A percentile compares a stretch with the other conserved stretches of the same genome.
phyloP scores from a whole-genome alignment of 2,797 vertebrate genomes.

The Takifugu ocellatus region DNA sequence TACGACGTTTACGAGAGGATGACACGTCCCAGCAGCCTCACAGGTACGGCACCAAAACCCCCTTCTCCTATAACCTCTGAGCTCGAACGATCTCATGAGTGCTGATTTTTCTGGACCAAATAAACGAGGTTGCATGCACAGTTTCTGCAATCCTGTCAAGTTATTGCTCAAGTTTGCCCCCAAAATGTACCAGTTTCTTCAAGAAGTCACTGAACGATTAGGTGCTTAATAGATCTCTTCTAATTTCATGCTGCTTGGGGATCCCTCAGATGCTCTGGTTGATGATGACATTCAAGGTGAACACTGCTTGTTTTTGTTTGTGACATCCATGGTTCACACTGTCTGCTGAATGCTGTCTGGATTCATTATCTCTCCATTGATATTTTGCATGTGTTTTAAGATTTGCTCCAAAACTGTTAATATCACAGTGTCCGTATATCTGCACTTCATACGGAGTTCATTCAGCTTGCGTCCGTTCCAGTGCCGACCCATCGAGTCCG shows the following conservation, averaged over 20 bases:
- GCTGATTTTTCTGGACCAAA: too few species aligned
- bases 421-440: neutral
- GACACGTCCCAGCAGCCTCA: constrained; percentile 89
- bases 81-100: too few species aligned
- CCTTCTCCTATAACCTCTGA: too few species aligned
- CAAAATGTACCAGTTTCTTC: constrained; percentile 18
- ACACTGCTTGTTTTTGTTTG: constrained; percentile 14
- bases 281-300: constrained; percentile 75
- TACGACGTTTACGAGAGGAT: constrained; percentile 95
- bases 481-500: too few species aligned
- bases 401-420: neutral
- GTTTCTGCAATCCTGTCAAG: too few species aligned
- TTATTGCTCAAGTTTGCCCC: too few species aligned
- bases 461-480: too few species aligned
- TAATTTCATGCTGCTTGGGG: constrained; percentile 61
- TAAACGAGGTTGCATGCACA: too few species aligned
- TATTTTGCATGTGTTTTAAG: neutral
- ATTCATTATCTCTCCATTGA: neutral
- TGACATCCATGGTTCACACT: too few species aligned
- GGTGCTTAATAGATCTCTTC: constrained; percentile 55
- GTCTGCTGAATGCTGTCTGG: too few species aligned
- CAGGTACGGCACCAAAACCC: constrained; percentile 71
- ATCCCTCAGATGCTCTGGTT: constrained; percentile 68
- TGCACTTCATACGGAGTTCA: too few species aligned
- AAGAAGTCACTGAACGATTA: constrained; percentile 18